Conservation (phyloP, 2,113 vertebrate species). For the Cyprinus carpio region DNA sequence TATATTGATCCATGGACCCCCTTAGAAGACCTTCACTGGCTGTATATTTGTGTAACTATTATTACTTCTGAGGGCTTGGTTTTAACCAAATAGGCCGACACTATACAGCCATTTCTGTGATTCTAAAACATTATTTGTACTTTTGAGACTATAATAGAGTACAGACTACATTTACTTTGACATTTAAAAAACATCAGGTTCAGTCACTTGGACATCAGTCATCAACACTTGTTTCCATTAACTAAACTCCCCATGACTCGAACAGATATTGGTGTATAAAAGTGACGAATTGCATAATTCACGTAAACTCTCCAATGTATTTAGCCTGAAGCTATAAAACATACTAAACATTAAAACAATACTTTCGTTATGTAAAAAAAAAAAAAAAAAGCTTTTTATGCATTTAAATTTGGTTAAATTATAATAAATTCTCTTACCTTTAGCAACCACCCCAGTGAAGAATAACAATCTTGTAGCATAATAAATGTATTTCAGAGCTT, state of each 20-base stretch:
- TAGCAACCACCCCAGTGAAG: not conserved
- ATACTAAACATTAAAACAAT: not conserved
- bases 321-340: not conserved
- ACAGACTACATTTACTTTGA: not conserved
- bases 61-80: not conserved
- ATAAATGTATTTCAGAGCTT: not conserved
- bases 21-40: too few relatives aligned
- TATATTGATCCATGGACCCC: not conserved
- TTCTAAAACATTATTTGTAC: not conserved
- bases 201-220: not conserved
- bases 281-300: not conserved
- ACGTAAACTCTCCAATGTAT: conserved; percentile 1
- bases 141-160: not conserved
- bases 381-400: not conserved
- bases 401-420: not conserved
- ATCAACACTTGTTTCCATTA: conserved; percentile 24
- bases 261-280: not conserved
- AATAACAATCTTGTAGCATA: not conserved
- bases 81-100: not conserved
- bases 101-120: not conserved
- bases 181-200: not conserved
- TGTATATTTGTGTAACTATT: not conserved
- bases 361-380: not conserved
- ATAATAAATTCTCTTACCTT: conserved; percentile 31
- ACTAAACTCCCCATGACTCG: not conserved